A percentile compares a stretch with the other conserved stretches of the same genome.
Evolutionary conservation across 1,140 invertebrate genomes (phyloP).

Genomic region (Hylaeus anthracinus): DNA sequence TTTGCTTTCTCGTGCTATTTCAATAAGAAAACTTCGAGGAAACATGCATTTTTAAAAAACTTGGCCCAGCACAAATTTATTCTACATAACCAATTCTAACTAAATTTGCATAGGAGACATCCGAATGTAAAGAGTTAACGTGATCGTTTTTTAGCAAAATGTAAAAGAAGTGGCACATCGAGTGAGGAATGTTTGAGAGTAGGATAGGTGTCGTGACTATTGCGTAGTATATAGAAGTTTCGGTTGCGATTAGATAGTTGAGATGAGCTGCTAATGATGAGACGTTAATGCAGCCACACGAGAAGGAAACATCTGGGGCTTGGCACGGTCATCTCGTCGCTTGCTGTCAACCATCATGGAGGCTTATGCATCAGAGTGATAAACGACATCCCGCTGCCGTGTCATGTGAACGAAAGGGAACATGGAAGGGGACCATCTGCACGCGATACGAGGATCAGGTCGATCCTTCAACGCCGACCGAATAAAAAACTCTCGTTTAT

Average conservation of each 20-base stretch:
- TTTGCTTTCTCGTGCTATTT: no score
- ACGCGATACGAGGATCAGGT: constrained; percentile 70
- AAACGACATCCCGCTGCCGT: constrained; percentile 68
- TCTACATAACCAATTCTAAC: no score
- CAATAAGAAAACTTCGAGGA: no score
- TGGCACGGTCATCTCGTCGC: constrained; percentile 59
- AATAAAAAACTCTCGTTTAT: constrained; percentile 69
- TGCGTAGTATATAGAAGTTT: constrained; percentile 40
- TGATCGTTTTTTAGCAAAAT: background rate
- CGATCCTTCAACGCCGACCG: constrained; percentile 66
- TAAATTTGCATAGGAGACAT: no score
- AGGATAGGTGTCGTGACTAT: background rate
- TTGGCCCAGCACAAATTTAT: no score
- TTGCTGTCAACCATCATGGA: constrained; percentile 66
- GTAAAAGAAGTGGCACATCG: background rate
- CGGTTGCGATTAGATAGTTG: constrained; percentile 39
- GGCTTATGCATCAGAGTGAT: constrained; percentile 72
- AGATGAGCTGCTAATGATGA: constrained; percentile 71
- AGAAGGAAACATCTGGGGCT: constrained; percentile 63
- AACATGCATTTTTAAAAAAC: no score
- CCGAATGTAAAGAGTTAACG: no score
- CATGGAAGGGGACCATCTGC: constrained; percentile 58
- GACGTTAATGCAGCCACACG: constrained; percentile 72
- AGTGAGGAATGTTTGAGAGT: background rate
- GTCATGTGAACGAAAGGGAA: constrained; percentile 52